Percentiles rank a stretch among this genome's conserved stretches.
phyloP scores from a whole-genome alignment of 1,140 invertebrate species.

The Drosophila guanche region DNA sequence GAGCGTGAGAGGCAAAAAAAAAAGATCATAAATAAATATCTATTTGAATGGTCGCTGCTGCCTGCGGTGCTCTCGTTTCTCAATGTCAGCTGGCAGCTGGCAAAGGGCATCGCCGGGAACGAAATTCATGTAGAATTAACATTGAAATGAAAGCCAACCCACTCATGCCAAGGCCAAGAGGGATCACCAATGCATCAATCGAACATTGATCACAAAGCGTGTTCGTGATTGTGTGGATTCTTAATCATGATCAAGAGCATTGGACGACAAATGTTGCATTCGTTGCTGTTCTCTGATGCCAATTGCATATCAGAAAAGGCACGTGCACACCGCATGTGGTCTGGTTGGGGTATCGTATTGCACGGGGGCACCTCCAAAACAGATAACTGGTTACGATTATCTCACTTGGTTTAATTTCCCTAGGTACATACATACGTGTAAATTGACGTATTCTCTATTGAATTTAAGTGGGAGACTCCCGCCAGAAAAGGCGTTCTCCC shows the following conservation, averaged over 20 bases:
- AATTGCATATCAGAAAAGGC: conserved; percentile 14
- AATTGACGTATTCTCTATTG: background rate
- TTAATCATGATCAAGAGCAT: conserved; percentile 51
- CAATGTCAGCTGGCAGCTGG: conserved; percentile 7
- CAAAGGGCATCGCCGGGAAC: conserved; percentile 16
- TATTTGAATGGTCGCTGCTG: conserved; percentile 21
- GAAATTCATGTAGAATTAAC: conserved; percentile 17
- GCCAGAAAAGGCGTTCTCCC: no score
- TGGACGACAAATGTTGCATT: conserved; percentile 15
- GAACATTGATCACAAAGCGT: conserved; percentile 59
- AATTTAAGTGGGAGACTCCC: background rate
- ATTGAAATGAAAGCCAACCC: conserved; percentile 40
- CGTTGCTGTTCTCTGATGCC: conserved; percentile 9
- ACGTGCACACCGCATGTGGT: conserved; percentile 34
- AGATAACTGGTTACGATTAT: no score
- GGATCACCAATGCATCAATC: conserved; percentile 3
- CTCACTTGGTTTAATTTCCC: no score
- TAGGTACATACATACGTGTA: no score
- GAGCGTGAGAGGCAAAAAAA: conserved; percentile 2
- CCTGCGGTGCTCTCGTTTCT: background rate
- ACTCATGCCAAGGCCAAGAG: conserved; percentile 35
- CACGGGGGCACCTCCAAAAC: no score
- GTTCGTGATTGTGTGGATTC: conserved; percentile 35
- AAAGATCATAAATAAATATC: conserved; percentile 36
- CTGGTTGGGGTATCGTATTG: background rate